Conservation (phyloP, 2,797 vertebrate genomes). For the Lepus townsendii region DNA sequence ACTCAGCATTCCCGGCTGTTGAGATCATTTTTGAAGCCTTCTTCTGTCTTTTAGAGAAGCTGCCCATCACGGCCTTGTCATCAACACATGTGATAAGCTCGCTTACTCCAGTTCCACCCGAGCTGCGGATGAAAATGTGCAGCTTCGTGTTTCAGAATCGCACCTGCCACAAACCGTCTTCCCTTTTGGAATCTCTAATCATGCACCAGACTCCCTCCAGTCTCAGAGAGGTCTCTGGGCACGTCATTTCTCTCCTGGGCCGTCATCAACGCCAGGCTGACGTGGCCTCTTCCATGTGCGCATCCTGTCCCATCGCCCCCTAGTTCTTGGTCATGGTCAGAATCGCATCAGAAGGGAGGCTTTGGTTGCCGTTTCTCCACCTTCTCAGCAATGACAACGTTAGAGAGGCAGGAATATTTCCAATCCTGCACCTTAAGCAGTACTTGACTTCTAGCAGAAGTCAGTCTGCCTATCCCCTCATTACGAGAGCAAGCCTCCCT, state of each 20-base stretch:
- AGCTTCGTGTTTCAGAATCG: conserved; percentile 62
- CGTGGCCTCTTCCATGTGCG: not conserved
- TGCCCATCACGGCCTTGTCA: conserved; percentile 79
- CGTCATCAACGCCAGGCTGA: not conserved
- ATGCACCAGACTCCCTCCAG: not conserved
- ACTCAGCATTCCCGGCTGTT: conserved; percentile 73
- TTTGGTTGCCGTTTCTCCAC: not conserved
- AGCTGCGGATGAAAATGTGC: conserved; percentile 67
- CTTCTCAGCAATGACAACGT: conserved; percentile 37
- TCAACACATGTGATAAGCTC: conserved; percentile 76
- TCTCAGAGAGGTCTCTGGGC: conserved; percentile 9
- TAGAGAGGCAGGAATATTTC: conserved; percentile 38
- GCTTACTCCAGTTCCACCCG: conserved; percentile 64
- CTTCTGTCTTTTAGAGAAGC: conserved; percentile 74
- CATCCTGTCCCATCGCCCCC: not conserved
- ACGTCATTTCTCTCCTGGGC: conserved; percentile 1
- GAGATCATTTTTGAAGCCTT: conserved; percentile 79
- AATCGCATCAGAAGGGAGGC: conserved; percentile 59
- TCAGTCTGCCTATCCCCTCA: conserved; percentile 18
- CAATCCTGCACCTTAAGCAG: conserved; percentile 42
- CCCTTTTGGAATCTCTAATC: conserved; percentile 23
- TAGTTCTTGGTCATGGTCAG: conserved; percentile 42
- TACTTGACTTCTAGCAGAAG: conserved; percentile 57
- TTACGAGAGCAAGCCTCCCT: not conserved
- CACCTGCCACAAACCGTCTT: conserved; percentile 55